Conservation (phyloP, 2,113 vertebrate genomes). For the Tringa solitaria region DNA sequence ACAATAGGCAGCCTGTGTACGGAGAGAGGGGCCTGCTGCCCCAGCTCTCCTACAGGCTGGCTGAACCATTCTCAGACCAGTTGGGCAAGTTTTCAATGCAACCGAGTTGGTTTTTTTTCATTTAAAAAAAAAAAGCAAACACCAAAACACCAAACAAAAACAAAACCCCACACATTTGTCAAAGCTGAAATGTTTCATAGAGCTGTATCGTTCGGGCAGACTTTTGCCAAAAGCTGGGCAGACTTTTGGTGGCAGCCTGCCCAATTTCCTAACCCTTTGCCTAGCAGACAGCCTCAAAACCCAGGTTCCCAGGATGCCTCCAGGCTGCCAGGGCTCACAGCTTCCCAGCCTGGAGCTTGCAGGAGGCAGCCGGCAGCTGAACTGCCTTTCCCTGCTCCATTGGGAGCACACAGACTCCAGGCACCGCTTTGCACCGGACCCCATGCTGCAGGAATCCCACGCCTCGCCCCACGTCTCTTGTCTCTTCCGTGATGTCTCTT, state of each 20-base stretch:
- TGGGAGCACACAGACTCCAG: neutral
- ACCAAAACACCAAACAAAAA: neutral
- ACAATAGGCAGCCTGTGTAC: conserved; percentile 9
- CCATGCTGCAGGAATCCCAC: neutral
- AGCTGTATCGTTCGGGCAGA: neutral
- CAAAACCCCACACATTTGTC: neutral
- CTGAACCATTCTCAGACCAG: conserved; percentile 15
- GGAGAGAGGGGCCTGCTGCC: neutral
- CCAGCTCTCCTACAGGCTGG: neutral
- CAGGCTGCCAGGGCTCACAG: neutral
- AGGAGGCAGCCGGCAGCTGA: neutral
- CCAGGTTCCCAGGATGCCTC: neutral
- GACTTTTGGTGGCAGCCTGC: conserved; percentile 31
- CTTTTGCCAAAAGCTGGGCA: conserved; percentile 23
- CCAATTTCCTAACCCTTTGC: conserved; percentile 3
- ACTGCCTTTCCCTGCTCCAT: neutral
- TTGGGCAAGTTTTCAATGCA: neutral
- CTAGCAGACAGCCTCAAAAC: neutral
- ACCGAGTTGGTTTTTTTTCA: neutral
- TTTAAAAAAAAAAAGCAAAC: neutral
- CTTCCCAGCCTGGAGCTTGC: neutral
- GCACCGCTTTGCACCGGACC: neutral
- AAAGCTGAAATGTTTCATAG: conserved; percentile 12
- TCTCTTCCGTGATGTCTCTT: neutral
- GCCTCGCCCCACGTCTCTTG: neutral